Percentiles rank a stretch among this genome's conserved stretches.
Conservation (phyloP, 2,113 vertebrate species). For the Indicator indicator region DNA sequence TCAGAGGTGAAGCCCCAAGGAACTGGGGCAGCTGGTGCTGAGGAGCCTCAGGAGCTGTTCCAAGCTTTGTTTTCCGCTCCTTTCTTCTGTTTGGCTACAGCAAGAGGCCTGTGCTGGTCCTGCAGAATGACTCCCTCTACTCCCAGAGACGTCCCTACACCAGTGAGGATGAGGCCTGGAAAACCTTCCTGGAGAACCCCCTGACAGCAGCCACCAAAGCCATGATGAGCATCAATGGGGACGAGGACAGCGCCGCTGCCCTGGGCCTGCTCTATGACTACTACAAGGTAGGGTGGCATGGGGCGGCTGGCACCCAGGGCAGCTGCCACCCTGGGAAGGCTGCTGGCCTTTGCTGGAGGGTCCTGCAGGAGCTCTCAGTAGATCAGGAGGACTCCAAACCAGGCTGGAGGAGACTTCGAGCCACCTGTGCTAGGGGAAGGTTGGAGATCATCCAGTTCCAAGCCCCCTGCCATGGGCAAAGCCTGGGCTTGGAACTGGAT, state of each 20-base stretch:
- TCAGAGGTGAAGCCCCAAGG: neutral
- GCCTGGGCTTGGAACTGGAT: no score
- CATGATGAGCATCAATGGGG: conserved; percentile 99
- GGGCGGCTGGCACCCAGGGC: neutral
- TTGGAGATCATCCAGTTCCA: no score
- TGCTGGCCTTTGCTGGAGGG: conserved; percentile 22
- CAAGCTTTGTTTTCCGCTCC: neutral
- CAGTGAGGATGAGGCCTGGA: conserved; percentile 98
- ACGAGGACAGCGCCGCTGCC: conserved; percentile 96
- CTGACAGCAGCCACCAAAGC: conserved; percentile 98
- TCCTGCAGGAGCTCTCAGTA: conserved; percentile 33
- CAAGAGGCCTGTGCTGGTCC: conserved; percentile 95
- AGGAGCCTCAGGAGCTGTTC: neutral
- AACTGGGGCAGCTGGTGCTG: neutral
- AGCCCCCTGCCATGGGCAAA: no score
- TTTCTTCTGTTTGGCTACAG: conserved; percentile 66
- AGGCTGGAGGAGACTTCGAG: no score
- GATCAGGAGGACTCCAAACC: neutral
- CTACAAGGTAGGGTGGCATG: conserved; percentile 85
- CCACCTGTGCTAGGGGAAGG: no score
- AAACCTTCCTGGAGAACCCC: conserved; percentile 97
- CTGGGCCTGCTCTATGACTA: conserved; percentile 97
- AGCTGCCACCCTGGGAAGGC: neutral
- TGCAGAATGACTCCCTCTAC: conserved; percentile 93
- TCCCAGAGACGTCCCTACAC: conserved; percentile 91